Evolutionary conservation across 2,113 vertebrate genomes (phyloP).

Genomic region (Montifringilla adamsi): DNA sequence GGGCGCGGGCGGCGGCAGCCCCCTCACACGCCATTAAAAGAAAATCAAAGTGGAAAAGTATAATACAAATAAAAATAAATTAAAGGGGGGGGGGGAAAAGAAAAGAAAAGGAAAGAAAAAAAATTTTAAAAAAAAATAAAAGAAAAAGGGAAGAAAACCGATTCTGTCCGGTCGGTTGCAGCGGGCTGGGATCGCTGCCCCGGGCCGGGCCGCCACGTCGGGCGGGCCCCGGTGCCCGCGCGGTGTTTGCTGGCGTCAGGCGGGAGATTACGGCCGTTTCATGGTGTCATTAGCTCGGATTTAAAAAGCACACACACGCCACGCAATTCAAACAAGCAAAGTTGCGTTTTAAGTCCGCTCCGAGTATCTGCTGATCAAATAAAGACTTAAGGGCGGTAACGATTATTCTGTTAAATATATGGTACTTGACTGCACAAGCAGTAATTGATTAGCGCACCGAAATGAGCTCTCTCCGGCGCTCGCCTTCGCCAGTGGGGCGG

Average conservation of each 20-base stretch:
- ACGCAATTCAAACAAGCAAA: slow-evolving; percentile 27
- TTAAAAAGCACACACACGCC: slow-evolving; percentile 36
- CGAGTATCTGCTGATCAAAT: slow-evolving; percentile 73
- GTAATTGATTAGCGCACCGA: slow-evolving; percentile 74
- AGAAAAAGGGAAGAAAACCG: neutral
- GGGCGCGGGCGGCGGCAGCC: neutral
- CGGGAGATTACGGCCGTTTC: neutral
- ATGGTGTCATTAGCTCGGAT: slow-evolving; percentile 13
- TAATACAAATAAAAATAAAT: neutral
- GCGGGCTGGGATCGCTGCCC: neutral
- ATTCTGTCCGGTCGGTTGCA: neutral
- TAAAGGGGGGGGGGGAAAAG: too few relatives aligned
- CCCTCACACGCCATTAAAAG: neutral
- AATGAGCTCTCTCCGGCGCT: slow-evolving; percentile 61
- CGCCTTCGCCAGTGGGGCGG: neutral
- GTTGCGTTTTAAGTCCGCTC: slow-evolving; percentile 68
- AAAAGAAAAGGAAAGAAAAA: rapidly evolving
- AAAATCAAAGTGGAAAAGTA: neutral
- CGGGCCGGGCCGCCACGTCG: neutral
- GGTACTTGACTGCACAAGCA: slow-evolving; percentile 71
- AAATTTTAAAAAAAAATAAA: too few relatives aligned
- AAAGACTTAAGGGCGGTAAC: slow-evolving; percentile 72
- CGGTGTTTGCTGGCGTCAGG: neutral
- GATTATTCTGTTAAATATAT: slow-evolving; percentile 76
- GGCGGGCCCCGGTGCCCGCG: neutral